Conservation (phyloP, 37 sponge, comb jelly and placozoan genomes). For the Chondrilla cf. caribensis region DNA sequence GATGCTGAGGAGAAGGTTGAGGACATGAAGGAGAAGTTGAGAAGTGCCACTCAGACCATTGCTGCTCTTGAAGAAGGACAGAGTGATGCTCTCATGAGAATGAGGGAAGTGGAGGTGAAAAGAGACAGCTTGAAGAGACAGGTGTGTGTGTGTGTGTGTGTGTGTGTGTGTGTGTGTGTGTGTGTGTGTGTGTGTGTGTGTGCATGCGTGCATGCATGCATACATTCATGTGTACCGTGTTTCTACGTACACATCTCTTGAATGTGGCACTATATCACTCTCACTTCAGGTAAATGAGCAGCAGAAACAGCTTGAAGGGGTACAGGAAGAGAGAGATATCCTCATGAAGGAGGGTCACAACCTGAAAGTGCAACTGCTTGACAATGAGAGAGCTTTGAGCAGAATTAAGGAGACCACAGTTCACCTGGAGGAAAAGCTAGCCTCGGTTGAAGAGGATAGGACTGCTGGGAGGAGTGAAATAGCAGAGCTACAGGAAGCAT, state of each 20-base stretch:
- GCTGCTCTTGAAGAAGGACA: conserved; percentile 13
- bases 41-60: conserved; percentile 10
- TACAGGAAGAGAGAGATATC: conserved; percentile 27
- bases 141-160: background rate
- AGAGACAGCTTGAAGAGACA: conserved; percentile 37
- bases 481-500: background rate
- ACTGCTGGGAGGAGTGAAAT: background rate
- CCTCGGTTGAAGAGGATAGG: conserved; percentile 25
- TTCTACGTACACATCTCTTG: background rate
- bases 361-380: conserved; percentile 9
- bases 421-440: conserved; percentile 26
- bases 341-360: conserved; percentile 15
- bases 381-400: conserved; percentile 15
- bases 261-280: no score
- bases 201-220: background rate
- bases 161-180: background rate
- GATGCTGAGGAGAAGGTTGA: conserved; percentile 32
- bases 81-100: conserved; percentile 26
- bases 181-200: no score
- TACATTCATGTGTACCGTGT: background rate
- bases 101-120: conserved; percentile 34
- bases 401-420: background rate
- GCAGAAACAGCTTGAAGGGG: conserved; percentile 20
- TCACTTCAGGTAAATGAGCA: no score
- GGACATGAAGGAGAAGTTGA: conserved; percentile 34